Evolutionary conservation across 2,797 vertebrate genomes (phyloP), one percentile per base, ranked within the genome.

Genomic region (Percopsis omiscomaycus): DNA sequence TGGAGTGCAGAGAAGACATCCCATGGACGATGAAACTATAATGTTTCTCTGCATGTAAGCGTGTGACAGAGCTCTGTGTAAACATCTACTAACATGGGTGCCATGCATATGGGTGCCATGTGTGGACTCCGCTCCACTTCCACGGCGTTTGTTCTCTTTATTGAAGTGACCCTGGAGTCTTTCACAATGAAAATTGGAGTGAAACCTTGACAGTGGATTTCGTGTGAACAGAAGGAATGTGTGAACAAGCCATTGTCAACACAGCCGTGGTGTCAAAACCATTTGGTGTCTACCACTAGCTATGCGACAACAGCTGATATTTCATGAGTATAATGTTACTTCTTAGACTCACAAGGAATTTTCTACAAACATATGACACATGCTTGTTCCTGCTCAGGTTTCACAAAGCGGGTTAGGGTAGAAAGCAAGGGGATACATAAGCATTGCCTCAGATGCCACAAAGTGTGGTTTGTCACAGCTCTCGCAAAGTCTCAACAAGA

Each of bases 311-410:
- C 75, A 78, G 81, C 80, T 85, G 75, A 79, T 61, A 14, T 68
- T 77, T 73, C 69, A 73, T 71, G 55, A 27, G 1, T 73, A 67
- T 85, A 61, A 59, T 1, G 71, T 89, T 81, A 69, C 81, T 11
- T 62, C 57, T 66, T 51, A 58, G 74, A 69, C 53, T 53, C 50
- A 74, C 56, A 75, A 73, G 71, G 86, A 73, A 61, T 71, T 61
- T 67, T 69, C 82, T 82, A 81, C 79, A 83, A 71, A 77, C 73
- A 59, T 59, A 42, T 16, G 16, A 37, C 71, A 61, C 68, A 81
- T 72, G 47, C 55, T 66, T 69, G 47, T 51, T 51, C 10, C 15
- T 8, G n/a, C 75, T 87, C 64, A 5, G 67, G 66, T 85, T 86
- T 80, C 87, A 81, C n/a, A 71, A 53, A 72, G 63, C 61, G 3